Conservation (phyloP, 2,888 invertebrate genomes). For the Pediacus dermestoides region DNA sequence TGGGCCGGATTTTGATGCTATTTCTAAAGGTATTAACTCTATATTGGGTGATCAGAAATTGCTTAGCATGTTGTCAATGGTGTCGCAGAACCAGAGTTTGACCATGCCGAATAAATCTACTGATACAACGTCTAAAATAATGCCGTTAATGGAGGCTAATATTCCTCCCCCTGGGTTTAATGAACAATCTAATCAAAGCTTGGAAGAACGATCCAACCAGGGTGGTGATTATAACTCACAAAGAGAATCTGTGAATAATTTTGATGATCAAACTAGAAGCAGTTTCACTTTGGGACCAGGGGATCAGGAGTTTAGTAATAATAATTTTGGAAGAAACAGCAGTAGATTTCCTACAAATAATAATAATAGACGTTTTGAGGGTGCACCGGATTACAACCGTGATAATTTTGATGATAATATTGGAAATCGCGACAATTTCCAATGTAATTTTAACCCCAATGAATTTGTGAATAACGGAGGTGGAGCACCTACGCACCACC, state of each 20-base stretch:
- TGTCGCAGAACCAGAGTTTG: slow-evolving; percentile 41
- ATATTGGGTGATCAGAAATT: slow-evolving; percentile 63
- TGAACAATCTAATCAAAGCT: slow-evolving; percentile 31
- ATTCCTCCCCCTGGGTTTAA: slow-evolving; percentile 12
- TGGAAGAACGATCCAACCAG: slow-evolving; percentile 27
- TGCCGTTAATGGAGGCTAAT: neutral
- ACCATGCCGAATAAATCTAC: slow-evolving; percentile 30
- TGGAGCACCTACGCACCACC: too few species aligned
- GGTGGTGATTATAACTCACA: slow-evolving; percentile 22
- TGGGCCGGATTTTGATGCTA: slow-evolving; percentile 57
- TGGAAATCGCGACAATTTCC: neutral
- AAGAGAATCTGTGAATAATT: slow-evolving; percentile 35
- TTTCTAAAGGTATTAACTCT: slow-evolving; percentile 60
- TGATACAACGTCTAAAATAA: slow-evolving; percentile 23
- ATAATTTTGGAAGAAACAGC: slow-evolving; percentile 12
- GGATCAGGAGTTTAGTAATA: slow-evolving; percentile 11
- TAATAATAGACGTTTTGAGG: slow-evolving; percentile 4
- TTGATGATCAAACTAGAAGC: slow-evolving; percentile 43
- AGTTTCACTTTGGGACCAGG: slow-evolving; percentile 33
- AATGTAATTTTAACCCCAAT: slow-evolving; percentile 4
- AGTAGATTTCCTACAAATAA: slow-evolving; percentile 9
- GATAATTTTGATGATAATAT: slow-evolving; percentile 22
- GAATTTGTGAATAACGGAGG: too few species aligned
- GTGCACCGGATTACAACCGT: slow-evolving; percentile 5
- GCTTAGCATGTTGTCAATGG: slow-evolving; percentile 57